A percentile compares a stretch with the other conserved stretches of the same genome.
These are phyloP conservation scores for Ischnus inquisitorius DNA, from an alignment of 2,888 invertebrate genomes.

Conservation along the genomic window DNA sequence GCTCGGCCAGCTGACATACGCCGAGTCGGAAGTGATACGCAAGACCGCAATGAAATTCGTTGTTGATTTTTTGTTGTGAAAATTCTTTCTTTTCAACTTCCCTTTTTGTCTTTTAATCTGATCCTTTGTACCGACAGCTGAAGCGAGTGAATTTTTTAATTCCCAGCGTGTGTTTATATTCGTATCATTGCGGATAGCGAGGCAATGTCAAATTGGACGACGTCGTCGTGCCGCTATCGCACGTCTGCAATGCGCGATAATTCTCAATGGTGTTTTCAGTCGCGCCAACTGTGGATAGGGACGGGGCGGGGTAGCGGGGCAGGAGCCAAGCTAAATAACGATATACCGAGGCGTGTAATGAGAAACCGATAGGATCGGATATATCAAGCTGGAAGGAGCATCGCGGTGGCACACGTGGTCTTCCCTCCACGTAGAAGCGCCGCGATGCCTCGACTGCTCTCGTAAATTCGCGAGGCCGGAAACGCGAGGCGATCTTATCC, in stretches of 20 bases:
- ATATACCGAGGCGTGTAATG: conserved; percentile 75
- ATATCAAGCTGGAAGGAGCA: conserved; percentile 55
- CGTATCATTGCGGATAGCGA: neutral
- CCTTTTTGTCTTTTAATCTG: neutral
- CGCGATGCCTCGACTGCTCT: conserved; percentile 48
- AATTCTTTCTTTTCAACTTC: neutral
- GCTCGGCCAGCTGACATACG: conserved; percentile 49
- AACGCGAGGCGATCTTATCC: conserved; percentile 64
- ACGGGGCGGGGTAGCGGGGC: too few relatives aligned
- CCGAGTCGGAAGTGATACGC: conserved; percentile 33
- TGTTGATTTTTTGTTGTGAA: conserved; percentile 29
- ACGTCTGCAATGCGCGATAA: conserved; percentile 34
- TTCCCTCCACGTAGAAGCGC: conserved; percentile 15
- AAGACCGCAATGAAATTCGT: conserved; percentile 33
- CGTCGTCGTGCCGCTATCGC: conserved; percentile 69
- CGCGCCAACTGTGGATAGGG: neutral
- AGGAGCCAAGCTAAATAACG: conserved; percentile 72
- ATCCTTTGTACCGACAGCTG: too few relatives aligned
- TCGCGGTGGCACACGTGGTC: conserved; percentile 29
- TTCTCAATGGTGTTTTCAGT: conserved; percentile 17
- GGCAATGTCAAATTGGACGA: conserved; percentile 69
- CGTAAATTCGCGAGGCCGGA: conserved; percentile 66
- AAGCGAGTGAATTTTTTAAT: too few relatives aligned
- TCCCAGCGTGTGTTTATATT: too few relatives aligned
- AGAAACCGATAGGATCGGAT: conserved; percentile 78